Evolutionary conservation across 2,797 vertebrate genomes (phyloP).

Genomic region (Myripristis jacobus): DNA sequence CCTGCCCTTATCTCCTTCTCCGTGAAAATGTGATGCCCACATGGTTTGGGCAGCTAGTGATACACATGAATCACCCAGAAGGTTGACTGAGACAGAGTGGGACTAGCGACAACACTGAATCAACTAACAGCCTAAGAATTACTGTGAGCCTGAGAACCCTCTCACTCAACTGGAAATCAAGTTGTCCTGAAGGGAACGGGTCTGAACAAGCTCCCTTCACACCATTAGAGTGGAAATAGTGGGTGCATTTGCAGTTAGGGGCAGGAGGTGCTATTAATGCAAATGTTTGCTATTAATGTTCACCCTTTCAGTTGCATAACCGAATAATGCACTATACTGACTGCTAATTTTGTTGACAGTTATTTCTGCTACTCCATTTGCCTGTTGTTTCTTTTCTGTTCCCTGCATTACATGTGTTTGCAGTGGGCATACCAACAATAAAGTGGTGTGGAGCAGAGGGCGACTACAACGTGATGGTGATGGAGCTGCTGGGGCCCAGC

Average conservation of each 20-base stretch:
- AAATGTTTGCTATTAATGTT: not conserved
- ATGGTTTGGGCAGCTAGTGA: conserved; percentile 9
- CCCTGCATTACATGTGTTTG: conserved; percentile 1
- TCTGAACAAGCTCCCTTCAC: not conserved
- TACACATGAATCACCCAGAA: conserved; percentile 18
- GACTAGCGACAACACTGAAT: not conserved
- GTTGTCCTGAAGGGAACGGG: not conserved
- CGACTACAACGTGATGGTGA: conserved; percentile 87
- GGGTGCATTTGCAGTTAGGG: not conserved
- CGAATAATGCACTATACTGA: not conserved
- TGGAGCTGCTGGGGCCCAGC: conserved; percentile 84
- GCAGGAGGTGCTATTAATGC: not conserved
- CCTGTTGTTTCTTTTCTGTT: not conserved
- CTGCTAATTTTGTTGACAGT: not conserved
- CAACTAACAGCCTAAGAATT: conserved; percentile 8
- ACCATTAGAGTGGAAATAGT: not conserved
- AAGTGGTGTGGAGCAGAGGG: conserved; percentile 87
- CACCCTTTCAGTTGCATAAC: not conserved
- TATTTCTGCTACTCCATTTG: not conserved
- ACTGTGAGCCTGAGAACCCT: conserved; percentile 1
- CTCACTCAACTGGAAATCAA: conserved; percentile 8
- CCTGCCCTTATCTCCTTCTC: not conserved
- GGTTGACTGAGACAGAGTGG: not conserved
- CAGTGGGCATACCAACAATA: conserved; percentile 85
- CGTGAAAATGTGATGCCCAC: conserved; percentile 25